A percentile compares a stretch with the other conserved stretches of the same genome.
Conservation (phyloP, 2,888 invertebrate genomes). For the Lepidochitona cinerea region DNA sequence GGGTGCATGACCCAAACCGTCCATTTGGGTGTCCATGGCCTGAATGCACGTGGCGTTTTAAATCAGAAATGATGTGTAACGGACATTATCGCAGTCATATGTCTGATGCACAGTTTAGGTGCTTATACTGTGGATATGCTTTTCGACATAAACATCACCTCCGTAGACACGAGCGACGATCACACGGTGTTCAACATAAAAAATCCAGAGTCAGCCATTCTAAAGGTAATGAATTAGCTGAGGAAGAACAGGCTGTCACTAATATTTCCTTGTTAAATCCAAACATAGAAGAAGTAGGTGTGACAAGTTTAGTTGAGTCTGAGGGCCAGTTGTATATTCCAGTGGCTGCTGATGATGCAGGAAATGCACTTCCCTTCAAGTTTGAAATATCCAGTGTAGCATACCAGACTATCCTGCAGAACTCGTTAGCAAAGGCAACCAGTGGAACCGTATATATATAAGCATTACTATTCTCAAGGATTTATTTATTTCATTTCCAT, state of each 20-base stretch:
- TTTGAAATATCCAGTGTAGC: constrained; percentile 55
- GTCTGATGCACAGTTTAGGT: constrained; percentile 57
- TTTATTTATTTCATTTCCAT: no score
- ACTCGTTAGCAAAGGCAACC: no score
- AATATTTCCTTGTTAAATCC: not conserved
- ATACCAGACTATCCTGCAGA: no score
- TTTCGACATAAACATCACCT: constrained; percentile 68
- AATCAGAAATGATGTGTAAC: constrained; percentile 59
- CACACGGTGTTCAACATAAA: constrained; percentile 48
- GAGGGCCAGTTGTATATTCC: constrained; percentile 44
- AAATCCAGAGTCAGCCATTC: constrained; percentile 7
- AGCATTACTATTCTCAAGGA: no score
- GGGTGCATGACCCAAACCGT: constrained; percentile 61
- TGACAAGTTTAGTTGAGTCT: constrained; percentile 43
- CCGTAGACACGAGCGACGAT: constrained; percentile 55
- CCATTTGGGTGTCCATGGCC: constrained; percentile 60
- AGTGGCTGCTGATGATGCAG: constrained; percentile 42
- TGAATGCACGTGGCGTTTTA: constrained; percentile 66
- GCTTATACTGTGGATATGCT: constrained; percentile 56
- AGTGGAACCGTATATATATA: no score
- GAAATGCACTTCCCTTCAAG: constrained; percentile 37
- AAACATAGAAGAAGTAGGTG: constrained; percentile 25
- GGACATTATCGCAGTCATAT: constrained; percentile 62
- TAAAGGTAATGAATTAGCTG: constrained; percentile 7
- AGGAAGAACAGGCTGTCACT: constrained; percentile 2